A percentile compares a stretch with the other conserved stretches of the same genome.
Conservation (phyloP, 2,113 vertebrate species). For the Potamarius usumacintae region DNA sequence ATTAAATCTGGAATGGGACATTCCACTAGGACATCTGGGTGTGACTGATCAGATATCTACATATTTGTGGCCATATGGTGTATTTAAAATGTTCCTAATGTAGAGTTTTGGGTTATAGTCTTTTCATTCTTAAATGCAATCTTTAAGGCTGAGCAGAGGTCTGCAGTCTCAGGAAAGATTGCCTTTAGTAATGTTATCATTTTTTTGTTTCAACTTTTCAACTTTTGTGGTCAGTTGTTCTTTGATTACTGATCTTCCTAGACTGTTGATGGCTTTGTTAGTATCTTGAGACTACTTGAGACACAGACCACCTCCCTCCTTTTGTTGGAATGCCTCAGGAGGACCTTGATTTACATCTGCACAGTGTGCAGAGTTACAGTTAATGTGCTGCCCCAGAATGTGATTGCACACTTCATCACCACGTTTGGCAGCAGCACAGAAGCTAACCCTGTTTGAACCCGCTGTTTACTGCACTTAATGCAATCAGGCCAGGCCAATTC, state of each 20-base stretch:
- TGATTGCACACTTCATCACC: slow-evolving; percentile 47
- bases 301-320: slow-evolving; percentile 13
- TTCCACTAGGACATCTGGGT: no score
- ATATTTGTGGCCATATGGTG: background rate
- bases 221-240: background rate
- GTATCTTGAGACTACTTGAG: slow-evolving; percentile 8
- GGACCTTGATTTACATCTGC: slow-evolving; percentile 50
- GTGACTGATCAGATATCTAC: no score
- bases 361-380: slow-evolving; percentile 40
- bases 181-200: background rate
- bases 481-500: slow-evolving; percentile 54
- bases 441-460: slow-evolving; percentile 44
- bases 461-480: slow-evolving; percentile 48
- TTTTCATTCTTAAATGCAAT: background rate
- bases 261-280: slow-evolving; percentile 20
- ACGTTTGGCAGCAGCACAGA: slow-evolving; percentile 51
- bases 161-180: background rate
- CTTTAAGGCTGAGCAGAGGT: background rate
- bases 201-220: background rate
- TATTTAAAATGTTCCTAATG: background rate
- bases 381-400: slow-evolving; percentile 50
- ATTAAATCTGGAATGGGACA: no score
- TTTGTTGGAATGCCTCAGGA: slow-evolving; percentile 31
- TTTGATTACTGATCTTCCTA: background rate
- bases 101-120: background rate